phyloP scores from a whole-genome alignment of 1,140 invertebrate genomes.

The Magallana ariakensis region DNA sequence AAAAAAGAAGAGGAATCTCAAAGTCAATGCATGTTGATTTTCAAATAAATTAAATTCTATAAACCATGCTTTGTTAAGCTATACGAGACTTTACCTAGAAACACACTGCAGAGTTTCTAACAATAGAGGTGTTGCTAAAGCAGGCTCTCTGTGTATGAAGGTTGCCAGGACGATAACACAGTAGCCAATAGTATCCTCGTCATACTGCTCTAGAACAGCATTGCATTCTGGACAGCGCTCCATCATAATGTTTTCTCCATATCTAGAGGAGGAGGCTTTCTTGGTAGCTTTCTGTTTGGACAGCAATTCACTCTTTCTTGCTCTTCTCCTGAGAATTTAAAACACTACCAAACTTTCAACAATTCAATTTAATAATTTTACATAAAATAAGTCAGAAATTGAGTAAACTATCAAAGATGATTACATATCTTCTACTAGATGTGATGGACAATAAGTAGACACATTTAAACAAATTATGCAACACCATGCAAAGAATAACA shows the following conservation, averaged over 20 bases:
- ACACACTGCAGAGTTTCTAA: constrained; percentile 93
- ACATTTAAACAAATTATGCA: too few relatives aligned
- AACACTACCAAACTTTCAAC: background rate
- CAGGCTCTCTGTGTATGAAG: constrained; percentile 96
- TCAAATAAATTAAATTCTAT: background rate
- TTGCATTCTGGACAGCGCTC: constrained; percentile 81
- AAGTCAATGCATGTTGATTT: background rate
- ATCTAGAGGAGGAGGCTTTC: constrained; percentile 65
- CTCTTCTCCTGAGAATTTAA: constrained; percentile 60
- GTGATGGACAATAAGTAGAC: too few relatives aligned
- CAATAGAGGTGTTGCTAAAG: constrained; percentile 93
- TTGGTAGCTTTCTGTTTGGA: constrained; percentile 66
- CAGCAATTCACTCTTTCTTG: constrained; percentile 74
- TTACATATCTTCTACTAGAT: too few relatives aligned
- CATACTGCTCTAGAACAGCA: constrained; percentile 93
- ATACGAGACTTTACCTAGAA: constrained; percentile 84
- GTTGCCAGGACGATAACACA: constrained; percentile 96
- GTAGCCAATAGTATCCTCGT: constrained; percentile 96
- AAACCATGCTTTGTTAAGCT: background rate
- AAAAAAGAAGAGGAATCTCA: constrained; percentile 23
- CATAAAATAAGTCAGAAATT: background rate
- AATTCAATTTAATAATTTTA: background rate
- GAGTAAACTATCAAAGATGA: too few relatives aligned
- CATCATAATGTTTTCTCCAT: constrained; percentile 74
- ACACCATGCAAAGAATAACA: too few relatives aligned